phyloP scores from a whole-genome alignment of 2,113 vertebrate species.

The Burhinus oedicnemus region DNA sequence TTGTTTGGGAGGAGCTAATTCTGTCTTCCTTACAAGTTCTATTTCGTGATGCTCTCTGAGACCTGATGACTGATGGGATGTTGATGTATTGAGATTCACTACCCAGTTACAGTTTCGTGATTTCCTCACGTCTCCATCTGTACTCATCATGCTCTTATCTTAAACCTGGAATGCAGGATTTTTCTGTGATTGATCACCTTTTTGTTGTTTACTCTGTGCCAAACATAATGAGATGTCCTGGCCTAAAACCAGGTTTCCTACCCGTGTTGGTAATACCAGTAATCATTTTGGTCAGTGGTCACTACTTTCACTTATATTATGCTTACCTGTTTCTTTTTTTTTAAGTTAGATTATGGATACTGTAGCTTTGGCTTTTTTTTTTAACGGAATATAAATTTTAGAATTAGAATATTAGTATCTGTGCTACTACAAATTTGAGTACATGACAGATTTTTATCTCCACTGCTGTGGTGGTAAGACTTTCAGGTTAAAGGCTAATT shows the following conservation, averaged over 20 bases:
- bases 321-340: background rate
- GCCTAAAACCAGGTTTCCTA: background rate
- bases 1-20: background rate
- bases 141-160: background rate
- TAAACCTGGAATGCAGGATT: background rate
- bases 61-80: background rate
- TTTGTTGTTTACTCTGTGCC: background rate
- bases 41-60: background rate
- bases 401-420: background rate
- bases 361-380: background rate
- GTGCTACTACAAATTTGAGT: background rate
- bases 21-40: background rate
- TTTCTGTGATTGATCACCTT: background rate
- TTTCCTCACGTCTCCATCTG: background rate
- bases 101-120: background rate
- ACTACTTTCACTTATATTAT: background rate
- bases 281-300: background rate
- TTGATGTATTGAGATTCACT: background rate
- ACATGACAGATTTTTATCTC: background rate
- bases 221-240: background rate
- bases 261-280: rapidly evolving
- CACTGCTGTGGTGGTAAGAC: background rate
- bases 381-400: background rate
- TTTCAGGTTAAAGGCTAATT: background rate
- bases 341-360: background rate